Conservation (phyloP, 2,113 vertebrate genomes). For the Leptobrachium leishanense region DNA sequence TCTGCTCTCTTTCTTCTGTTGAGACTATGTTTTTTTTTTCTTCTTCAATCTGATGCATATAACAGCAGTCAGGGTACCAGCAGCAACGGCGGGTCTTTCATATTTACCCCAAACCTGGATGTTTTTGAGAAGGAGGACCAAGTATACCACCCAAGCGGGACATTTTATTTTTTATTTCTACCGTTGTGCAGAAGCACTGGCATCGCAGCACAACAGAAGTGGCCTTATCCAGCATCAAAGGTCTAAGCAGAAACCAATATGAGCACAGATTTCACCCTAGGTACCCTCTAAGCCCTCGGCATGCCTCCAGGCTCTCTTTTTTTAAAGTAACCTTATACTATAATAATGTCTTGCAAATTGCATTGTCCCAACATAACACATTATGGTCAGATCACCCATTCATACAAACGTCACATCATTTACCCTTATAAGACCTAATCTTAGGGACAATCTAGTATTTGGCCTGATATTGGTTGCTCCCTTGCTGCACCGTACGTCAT, state of each 20-base stretch:
- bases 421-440: too few relatives aligned
- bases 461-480: too few relatives aligned
- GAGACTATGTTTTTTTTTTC: conserved; percentile 56
- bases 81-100: neutral
- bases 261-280: neutral
- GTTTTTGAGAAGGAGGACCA: neutral
- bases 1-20: conserved; percentile 34
- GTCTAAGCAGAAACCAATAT: neutral
- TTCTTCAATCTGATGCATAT: conserved; percentile 40
- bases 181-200: neutral
- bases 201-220: conserved; percentile 14
- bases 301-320: too few relatives aligned
- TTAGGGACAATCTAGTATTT: too few relatives aligned
- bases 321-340: too few relatives aligned
- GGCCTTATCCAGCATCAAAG: conserved; percentile 26
- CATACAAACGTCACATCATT: too few relatives aligned
- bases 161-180: neutral
- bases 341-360: too few relatives aligned
- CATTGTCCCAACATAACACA: too few relatives aligned
- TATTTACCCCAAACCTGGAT: too few relatives aligned
- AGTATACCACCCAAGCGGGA: neutral
- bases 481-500: too few relatives aligned
- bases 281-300: neutral
- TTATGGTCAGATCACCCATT: too few relatives aligned
- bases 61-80: neutral